A percentile compares a stretch with the other conserved stretches of the same genome.
These are phyloP conservation scores for Drosophila asahinai DNA, from an alignment of 1,140 invertebrate genomes.

Conservation along the genomic window DNA sequence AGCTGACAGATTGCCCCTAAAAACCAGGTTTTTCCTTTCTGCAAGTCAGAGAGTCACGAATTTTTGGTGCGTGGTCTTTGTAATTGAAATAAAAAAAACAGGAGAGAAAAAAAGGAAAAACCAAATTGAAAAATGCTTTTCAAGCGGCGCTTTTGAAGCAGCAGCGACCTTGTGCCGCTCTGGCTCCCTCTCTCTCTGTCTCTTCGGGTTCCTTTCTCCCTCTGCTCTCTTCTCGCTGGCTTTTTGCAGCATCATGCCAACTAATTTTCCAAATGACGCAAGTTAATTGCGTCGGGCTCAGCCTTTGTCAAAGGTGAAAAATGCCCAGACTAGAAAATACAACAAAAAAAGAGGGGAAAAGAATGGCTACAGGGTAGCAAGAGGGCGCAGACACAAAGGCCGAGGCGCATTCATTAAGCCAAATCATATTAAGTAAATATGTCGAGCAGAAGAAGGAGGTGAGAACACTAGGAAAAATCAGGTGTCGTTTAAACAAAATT, in stretches of 20 bases:
- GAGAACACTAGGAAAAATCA: conserved; percentile 3
- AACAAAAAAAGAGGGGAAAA: conserved; percentile 10
- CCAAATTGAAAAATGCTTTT: conserved; percentile 62
- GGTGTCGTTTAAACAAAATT: background rate
- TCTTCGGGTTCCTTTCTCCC: background rate
- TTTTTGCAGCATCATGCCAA: conserved; percentile 76
- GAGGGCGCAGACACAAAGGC: conserved; percentile 43
- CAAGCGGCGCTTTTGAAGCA: conserved; percentile 65
- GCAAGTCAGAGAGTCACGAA: conserved; percentile 57
- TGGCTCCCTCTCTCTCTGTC: background rate
- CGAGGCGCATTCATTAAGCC: conserved; percentile 68
- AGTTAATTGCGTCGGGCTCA: conserved; percentile 67
- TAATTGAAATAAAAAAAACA: conserved; percentile 45
- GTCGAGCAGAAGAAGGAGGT: conserved; percentile 43
- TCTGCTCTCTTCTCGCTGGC: conserved; percentile 1
- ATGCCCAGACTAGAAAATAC: conserved; percentile 40
- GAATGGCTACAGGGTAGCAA: conserved; percentile 15
- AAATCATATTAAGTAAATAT: conserved; percentile 76
- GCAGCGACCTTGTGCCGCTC: conserved; percentile 58
- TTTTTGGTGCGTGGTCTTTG: conserved; percentile 58
- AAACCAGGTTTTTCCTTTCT: conserved; percentile 17
- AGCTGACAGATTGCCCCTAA: conserved; percentile 19
- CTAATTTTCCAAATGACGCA: conserved; percentile 82
- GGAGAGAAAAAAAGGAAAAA: conserved; percentile 30
- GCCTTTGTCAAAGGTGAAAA: conserved; percentile 78